A percentile compares a stretch with the other conserved stretches of the same genome.
These are phyloP conservation scores for Oncorhynchus nerka DNA, from an alignment of 2,113 vertebrate genomes.

Conservation along the genomic window DNA sequence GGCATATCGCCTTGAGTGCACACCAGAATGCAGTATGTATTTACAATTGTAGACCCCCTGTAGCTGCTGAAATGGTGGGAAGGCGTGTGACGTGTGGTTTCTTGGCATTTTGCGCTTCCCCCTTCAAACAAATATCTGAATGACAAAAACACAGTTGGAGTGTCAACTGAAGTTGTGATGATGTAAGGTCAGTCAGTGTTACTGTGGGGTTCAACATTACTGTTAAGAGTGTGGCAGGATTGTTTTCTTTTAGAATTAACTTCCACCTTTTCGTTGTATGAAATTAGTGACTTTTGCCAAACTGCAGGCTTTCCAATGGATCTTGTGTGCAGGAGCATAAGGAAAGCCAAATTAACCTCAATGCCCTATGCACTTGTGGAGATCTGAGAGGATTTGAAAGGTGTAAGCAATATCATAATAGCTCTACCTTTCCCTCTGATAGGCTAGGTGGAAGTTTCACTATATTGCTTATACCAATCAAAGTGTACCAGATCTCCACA, in stretches of 20 bases:
- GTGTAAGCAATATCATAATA: no score
- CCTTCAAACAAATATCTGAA: background rate
- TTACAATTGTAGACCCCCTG: background rate
- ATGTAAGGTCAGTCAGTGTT: background rate
- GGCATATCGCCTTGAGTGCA: background rate
- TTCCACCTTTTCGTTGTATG: no score
- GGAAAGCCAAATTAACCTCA: background rate
- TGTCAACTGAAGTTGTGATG: background rate
- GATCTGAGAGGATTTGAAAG: no score
- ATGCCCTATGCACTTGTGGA: no score
- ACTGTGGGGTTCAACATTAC: background rate
- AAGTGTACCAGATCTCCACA: no score
- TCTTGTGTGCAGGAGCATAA: background rate
- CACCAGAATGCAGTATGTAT: background rate
- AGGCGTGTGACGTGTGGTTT: background rate
- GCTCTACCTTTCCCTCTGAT: no score
- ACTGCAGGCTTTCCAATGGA: background rate
- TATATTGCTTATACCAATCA: no score
- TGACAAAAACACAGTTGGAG: background rate
- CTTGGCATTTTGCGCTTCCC: background rate
- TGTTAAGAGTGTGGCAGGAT: no score
- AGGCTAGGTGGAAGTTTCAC: no score
- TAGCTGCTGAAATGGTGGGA: background rate
- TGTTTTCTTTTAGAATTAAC: no score
- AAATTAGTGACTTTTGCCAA: no score